Evolutionary conservation across 1,140 invertebrate genomes (phyloP), one percentile per base, ranked within the genome.

Genomic region (Apis laboriosa): DNA sequence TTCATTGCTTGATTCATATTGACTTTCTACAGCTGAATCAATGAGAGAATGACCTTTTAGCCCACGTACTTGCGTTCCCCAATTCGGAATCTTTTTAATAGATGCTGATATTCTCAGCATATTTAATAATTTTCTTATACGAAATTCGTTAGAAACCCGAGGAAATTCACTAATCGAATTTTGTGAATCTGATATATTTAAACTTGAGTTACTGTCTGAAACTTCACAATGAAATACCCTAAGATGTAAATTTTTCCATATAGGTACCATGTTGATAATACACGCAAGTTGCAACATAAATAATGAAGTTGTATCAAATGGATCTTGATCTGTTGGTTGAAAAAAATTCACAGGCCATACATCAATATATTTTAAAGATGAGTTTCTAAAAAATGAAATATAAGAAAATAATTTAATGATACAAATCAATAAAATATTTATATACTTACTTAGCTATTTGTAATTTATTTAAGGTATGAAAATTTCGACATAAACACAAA

Each of bases 231-330:
- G 95, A 90, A 98, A 98, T 24, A 99, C 97, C 60, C 98, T 95
- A 53, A 99, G 94, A 34, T 95, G 95, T 61, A 98, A 95, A 86
- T 96, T 96, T 87, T 97, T 97, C 97, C 98, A 99, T 89, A 96
- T 95, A 19, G 96, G 95, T 80, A 98, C 96, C 97, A 99, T 99
- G 89, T 98, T 97, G 24, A 99, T 96, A 79, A 99, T 99, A 89
- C 99, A 99, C 2, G 99, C 98, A 70, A 99, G 93, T 94, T 99
- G 99, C 90, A 99, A 96, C 95, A 99, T 97, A 93, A 99, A 99
- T 72, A 99, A 95, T 86, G 96, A 98, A 63, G 97, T 98, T 88
- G 97, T 97, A 77, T 98, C 97, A 92, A 98, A 98, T 8, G 96
- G 95, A 91, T 97, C 96, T 80, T 96, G 96, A 87, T 96, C 95